Evolutionary conservation across 2,113 vertebrate species (phyloP).

Genomic region (Myotis yumanensis): DNA sequence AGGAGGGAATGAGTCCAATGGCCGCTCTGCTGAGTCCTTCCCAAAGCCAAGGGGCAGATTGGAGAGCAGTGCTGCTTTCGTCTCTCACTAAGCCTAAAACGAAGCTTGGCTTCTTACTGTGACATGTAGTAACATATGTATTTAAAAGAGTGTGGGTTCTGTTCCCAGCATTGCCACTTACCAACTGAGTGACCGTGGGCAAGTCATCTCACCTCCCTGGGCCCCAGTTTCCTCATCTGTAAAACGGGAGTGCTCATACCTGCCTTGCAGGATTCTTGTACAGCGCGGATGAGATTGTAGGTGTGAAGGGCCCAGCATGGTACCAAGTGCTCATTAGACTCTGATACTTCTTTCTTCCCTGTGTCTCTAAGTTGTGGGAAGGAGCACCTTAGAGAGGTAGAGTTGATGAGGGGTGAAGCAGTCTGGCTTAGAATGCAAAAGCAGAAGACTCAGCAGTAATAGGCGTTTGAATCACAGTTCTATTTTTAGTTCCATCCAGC

Average conservation of each 20-base stretch:
- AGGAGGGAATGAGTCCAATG: constrained; percentile 37
- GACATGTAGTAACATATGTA: neutral
- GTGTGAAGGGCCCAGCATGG: neutral
- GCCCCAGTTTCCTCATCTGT: constrained; percentile 22
- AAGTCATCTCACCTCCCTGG: neutral
- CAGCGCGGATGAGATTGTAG: neutral
- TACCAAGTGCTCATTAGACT: neutral
- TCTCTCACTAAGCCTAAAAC: neutral
- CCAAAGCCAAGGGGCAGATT: constrained; percentile 37
- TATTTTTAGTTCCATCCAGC: constrained; percentile 69
- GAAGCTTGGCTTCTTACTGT: neutral
- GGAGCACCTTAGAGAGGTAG: neutral
- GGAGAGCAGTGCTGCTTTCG: constrained; percentile 21
- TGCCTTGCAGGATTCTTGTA: neutral
- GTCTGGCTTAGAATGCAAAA: constrained; percentile 43
- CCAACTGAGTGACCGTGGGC: neutral
- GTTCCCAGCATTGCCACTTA: neutral
- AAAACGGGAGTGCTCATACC: neutral
- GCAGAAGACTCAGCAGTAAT: constrained; percentile 54
- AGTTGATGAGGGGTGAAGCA: constrained; percentile 51
- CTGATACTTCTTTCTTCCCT: neutral
- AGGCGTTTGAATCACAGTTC: constrained; percentile 67
- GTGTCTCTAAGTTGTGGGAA: neutral
- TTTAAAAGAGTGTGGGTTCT: neutral
- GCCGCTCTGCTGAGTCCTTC: constrained; percentile 27